These are phyloP conservation scores for Cygnus atratus DNA, from an alignment of 2,113 vertebrate genomes.

Conservation along the genomic window DNA sequence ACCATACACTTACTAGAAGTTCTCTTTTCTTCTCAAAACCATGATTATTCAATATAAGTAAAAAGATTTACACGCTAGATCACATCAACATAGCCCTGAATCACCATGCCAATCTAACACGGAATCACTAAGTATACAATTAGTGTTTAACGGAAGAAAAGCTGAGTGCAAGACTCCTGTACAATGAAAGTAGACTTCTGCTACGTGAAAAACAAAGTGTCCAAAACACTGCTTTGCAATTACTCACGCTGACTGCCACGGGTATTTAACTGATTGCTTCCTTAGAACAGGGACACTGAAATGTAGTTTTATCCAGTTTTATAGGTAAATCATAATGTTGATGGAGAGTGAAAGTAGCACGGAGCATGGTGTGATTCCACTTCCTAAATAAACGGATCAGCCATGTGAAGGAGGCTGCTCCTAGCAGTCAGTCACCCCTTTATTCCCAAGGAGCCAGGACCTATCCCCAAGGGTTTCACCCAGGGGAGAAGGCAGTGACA, in stretches of 20 bases:
- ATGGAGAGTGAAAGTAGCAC: background rate
- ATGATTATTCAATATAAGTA: conserved; percentile 27
- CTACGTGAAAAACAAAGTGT: background rate
- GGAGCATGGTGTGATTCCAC: fast-evolving
- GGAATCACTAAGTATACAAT: background rate
- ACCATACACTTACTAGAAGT: conserved; percentile 4
- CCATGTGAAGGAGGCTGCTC: background rate
- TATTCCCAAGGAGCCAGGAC: background rate
- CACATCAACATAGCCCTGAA: background rate
- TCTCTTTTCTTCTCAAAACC: conserved; percentile 22
- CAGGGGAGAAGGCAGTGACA: background rate
- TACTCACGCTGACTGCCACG: background rate
- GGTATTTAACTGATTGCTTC: background rate
- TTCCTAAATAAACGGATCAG: background rate
- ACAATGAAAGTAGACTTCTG: background rate
- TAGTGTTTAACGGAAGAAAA: background rate
- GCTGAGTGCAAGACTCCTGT: background rate
- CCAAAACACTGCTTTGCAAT: background rate
- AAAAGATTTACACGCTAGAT: conserved; percentile 7
- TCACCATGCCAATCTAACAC: background rate
- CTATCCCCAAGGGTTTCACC: background rate
- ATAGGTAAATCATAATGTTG: background rate
- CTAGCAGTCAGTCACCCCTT: background rate
- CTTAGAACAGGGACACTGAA: background rate
- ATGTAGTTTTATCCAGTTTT: background rate